phyloP scores from a whole-genome alignment of 1,140 invertebrate species.

The Meloidogyne floridensis region DNA sequence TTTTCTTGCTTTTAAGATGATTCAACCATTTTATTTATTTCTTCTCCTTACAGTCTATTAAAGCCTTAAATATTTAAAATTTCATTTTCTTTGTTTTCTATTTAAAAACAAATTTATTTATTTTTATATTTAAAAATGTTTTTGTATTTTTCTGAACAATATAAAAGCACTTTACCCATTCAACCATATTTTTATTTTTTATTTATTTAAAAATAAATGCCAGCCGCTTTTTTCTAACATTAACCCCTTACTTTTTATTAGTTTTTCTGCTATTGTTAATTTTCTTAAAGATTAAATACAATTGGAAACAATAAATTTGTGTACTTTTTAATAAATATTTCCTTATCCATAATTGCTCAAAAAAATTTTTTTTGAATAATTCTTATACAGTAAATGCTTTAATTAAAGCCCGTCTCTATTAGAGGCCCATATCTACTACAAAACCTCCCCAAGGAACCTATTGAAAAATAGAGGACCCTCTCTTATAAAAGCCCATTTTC shows the following conservation, averaged over 20 bases:
- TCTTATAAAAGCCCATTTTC: too few relatives aligned
- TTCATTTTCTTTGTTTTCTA: not conserved
- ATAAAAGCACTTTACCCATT: not conserved
- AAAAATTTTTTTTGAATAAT: too few relatives aligned
- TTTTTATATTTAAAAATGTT: not conserved
- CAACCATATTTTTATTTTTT: not conserved
- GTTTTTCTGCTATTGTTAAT: not conserved
- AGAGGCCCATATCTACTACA: too few relatives aligned
- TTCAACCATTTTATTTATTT: not conserved
- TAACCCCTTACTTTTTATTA: not conserved
- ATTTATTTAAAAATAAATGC: not conserved
- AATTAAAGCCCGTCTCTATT: too few relatives aligned
- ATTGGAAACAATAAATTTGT: not conserved
- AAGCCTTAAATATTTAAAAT: not conserved
- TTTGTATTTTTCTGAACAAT: not conserved
- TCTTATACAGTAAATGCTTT: too few relatives aligned
- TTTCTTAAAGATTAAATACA: not conserved
- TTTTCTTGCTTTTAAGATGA: not conserved
- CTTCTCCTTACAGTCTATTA: not conserved
- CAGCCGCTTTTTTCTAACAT: not conserved
- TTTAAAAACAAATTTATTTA: not conserved
- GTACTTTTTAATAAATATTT: not conserved
- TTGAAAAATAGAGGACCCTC: too few relatives aligned
- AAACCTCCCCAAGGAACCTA: too few relatives aligned
- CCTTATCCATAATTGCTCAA: not conserved